Base-by-base conservation (phyloP, 1,140 invertebrate genomes). In the Halesus radiatus region DNA sequence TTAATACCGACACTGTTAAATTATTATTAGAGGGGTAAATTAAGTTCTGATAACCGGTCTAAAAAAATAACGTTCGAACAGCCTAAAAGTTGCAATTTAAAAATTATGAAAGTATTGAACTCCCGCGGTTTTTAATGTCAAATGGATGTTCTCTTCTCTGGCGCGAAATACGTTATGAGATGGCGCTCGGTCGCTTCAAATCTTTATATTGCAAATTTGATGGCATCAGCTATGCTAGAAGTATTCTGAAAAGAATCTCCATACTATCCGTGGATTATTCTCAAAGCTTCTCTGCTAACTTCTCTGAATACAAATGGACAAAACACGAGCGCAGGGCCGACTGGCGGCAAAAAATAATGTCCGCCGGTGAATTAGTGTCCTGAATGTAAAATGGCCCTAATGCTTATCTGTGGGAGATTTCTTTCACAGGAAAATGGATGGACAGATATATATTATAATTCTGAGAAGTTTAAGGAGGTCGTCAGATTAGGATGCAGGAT, bases 121-220 rank as follows among this genome's bases (percentile, higher is more conserved):
- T 72, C 18, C 68, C 37, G 45, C 37, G 1, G 6, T 53, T 29
- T 72, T 72, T 22, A 50, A 22, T 50, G 66, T 70, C 66, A 70
- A 72, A 52, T 20, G 45, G 68, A 23, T 20, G 26, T 53, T 20
- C 66, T 22, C 10, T 53, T 53, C 22, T 20, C 45, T 23, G 18
- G 13, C 68, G 68, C 45, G 45, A 20, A 72, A 29, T 5, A 53
- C 37, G 29, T n/a, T 72, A 53, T 72, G 68, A 20, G 50, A 23
- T 53, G 50, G 50, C 20, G 23, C 18, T 18, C 45, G 53, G 68
- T 26, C 22, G 64, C 5, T 60, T 66, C 15, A 52, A 29, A 53
- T 72, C 68, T 72, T 72, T 72, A 72, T 72, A 72, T 72, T 23
- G 68, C 50, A 72, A 53, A 72, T 72, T 72, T 50, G 18, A 72